Percentiles rank a stretch among this genome's conserved stretches.
phyloP scores from a whole-genome alignment of 2,113 vertebrate genomes.

The Enhydra lutris region DNA sequence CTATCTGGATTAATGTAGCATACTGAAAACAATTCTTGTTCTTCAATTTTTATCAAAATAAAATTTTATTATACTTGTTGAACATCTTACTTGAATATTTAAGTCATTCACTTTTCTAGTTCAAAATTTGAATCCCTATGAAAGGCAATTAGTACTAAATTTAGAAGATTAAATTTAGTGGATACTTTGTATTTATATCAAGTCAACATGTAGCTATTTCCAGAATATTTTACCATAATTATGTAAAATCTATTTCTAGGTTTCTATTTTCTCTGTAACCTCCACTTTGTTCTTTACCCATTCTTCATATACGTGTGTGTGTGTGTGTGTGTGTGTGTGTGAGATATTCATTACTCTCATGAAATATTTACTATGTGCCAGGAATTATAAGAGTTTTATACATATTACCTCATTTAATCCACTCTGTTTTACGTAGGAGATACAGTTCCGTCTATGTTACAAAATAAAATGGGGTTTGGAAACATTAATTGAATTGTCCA shows the following conservation, averaged over 20 bases:
- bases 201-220: neutral
- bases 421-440: neutral
- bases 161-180: neutral
- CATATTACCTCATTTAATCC: neutral
- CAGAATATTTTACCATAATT: neutral
- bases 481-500: neutral
- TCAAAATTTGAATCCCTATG: neutral
- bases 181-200: neutral
- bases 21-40: neutral
- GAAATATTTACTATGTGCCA: neutral
- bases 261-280: neutral
- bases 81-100: neutral
- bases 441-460: neutral
- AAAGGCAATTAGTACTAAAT: neutral
- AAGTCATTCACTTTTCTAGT: neutral
- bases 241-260: neutral
- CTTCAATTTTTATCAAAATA: neutral
- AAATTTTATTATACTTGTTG: neutral
- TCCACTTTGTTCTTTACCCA: neutral
- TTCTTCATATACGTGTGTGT: neutral
- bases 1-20: neutral
- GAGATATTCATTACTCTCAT: neutral
- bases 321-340: no score
- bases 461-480: neutral
- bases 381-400: neutral